Evolutionary conservation across 2,888 invertebrate species (phyloP), one percentile per base, ranked within the genome.

Genomic region (Calliopum simillimum): DNA sequence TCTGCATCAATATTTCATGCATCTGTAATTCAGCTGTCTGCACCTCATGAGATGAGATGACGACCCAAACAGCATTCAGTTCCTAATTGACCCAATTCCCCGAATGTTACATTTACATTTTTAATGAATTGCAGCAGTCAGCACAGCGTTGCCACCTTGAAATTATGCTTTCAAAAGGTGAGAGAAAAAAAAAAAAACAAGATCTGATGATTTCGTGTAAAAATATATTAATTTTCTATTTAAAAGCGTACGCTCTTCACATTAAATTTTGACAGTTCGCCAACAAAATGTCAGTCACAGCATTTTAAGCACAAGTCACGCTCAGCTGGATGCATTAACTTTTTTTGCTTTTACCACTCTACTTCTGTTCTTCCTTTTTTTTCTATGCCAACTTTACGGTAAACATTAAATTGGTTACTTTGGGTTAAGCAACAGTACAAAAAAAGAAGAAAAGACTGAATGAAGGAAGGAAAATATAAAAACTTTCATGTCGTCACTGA

Each of bases 1-100:
- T 8, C 33, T 33, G 33, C 33, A 33, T 33, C 33, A 33, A 33
- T 33, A 8, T 33, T 33, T 33, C 8, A 33, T 33, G 33, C 33
- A 33, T 6, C 33, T 33, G 33, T 33, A 33, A 33, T 8, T 33
- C 33, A 33, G 33, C 33, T 33, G 33, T 33, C 33, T 33, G 33
- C 33, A 33, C 33, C 33, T 33, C 33, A 33, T 8, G 33, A 8
- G n/a, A n/a, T n/a, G n/a, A 8, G 33, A 33, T 33, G 33, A 33
- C 33, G 25, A 25, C 25, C 33, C 33, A 33, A 33, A 33, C 33
- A 8, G 33, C 33, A 66, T 66, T 55, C 21, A 55, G 65, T 66
- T 66, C 56, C 43, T 43, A 55, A 66, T 46, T 66, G 65, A 66
- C 65, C 65, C 65, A 66, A 43, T 66, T 66, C 55, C 53, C 43